phyloP scores from a whole-genome alignment of 35 echinoderm and acorn worm species.

The Eucidaris tribuloides region DNA sequence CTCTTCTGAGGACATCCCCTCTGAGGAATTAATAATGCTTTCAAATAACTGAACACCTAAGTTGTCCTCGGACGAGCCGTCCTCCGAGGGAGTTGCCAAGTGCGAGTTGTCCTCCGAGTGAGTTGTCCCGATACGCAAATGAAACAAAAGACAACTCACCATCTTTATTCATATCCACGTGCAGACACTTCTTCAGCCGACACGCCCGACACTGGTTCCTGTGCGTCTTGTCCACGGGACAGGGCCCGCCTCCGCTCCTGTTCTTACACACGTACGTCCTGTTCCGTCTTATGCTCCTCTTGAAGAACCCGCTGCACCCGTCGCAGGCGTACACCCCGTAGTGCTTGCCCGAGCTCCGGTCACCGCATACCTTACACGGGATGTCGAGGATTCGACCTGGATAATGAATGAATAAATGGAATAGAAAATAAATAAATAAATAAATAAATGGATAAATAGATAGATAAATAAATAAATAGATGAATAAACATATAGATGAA shows the following conservation, averaged over 20 bases:
- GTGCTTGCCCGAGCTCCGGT: slow-evolving; percentile 96
- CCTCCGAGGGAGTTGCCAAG: no score
- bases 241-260: slow-evolving; percentile 47
- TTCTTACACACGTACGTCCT: slow-evolving; percentile 88
- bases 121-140: no score
- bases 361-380: slow-evolving; percentile 93
- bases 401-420: no score
- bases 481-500: no score
- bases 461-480: no score
- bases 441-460: no score
- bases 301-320: slow-evolving; percentile 99
- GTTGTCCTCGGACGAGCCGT: no score
- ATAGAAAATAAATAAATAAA: no score
- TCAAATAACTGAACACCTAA: no score
- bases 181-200: slow-evolving; percentile 90
- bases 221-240: slow-evolving; percentile 96
- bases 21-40: no score
- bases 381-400: slow-evolving; percentile 88
- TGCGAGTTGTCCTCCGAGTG: no score
- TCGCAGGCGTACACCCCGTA: slow-evolving; percentile 99
- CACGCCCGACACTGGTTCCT: slow-evolving; percentile 97
- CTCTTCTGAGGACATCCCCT: no score
- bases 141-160: slow-evolving; percentile 60
- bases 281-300: slow-evolving; percentile 86
- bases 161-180: slow-evolving; percentile 98